A percentile compares a stretch with the other conserved stretches of the same genome.
Conservation (phyloP, 1,140 invertebrate genomes). For the Thereuonema tuberculata region DNA sequence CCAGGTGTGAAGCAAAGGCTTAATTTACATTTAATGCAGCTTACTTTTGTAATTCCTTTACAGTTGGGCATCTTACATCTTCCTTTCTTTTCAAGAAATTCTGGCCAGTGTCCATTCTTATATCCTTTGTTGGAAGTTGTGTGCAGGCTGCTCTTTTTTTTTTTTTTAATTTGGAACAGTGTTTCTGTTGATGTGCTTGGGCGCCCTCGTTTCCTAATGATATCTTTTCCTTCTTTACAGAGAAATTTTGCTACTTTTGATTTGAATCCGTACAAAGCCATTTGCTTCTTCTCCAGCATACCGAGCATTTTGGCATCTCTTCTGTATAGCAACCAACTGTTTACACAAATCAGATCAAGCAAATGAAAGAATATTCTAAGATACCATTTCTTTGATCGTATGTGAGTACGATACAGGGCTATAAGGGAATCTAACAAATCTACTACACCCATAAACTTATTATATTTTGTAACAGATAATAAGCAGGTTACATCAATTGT, state of each 20-base stretch:
- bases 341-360: conserved; percentile 27
- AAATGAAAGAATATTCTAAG: conserved; percentile 33
- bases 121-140: too few relatives aligned
- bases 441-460: conserved; percentile 37
- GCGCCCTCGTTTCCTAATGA: neutral
- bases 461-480: conserved; percentile 33
- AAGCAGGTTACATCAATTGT: conserved; percentile 26
- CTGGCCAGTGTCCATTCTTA: too few relatives aligned
- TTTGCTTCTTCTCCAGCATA: neutral
- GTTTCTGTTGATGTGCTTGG: too few relatives aligned
- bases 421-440: conserved; percentile 27
- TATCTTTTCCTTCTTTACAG: neutral
- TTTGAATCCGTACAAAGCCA: neutral
- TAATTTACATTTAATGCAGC: too few relatives aligned
- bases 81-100: too few relatives aligned
- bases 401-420: conserved; percentile 27
- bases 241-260: neutral
- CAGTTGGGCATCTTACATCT: too few relatives aligned
- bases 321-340: conserved; percentile 22
- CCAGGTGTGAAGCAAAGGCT: too few relatives aligned
- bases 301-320: neutral
- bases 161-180: too few relatives aligned
- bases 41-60: too few relatives aligned
- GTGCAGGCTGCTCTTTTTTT: too few relatives aligned
- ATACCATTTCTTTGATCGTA: conserved; percentile 33